These are phyloP conservation scores for Manis crassicaudata DNA, from an alignment of 2,797 vertebrate species.

Conservation along the genomic window DNA sequence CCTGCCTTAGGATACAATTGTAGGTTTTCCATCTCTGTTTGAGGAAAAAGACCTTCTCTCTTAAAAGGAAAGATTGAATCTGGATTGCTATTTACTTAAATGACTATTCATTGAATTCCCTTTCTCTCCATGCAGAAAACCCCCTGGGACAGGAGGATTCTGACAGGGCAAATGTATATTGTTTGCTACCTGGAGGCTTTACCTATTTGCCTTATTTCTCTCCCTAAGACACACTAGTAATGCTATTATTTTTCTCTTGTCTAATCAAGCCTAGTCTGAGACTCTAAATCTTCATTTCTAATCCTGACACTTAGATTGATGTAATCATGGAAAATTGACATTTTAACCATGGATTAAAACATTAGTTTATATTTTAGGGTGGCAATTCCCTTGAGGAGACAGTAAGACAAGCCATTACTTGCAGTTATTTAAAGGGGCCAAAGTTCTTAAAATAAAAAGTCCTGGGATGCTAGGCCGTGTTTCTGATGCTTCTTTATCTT, in stretches of 20 bases:
- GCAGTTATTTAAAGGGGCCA: neutral
- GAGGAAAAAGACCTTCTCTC: neutral
- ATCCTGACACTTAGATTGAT: constrained; percentile 6
- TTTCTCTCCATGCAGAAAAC: neutral
- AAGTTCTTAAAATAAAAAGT: constrained; percentile 50
- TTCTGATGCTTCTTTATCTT: neutral
- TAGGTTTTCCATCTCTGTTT: neutral
- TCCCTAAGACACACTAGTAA: neutral
- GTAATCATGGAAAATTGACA: neutral
- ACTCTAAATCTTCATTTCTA: constrained; percentile 55
- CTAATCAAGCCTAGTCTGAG: neutral
- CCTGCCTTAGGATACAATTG: neutral
- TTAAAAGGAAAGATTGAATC: constrained; percentile 25
- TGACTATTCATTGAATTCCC: neutral
- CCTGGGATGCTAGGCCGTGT: neutral
- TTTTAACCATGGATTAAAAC: neutral
- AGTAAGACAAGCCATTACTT: neutral
- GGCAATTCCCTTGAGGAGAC: neutral
- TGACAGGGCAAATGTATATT: neutral
- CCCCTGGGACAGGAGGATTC: neutral
- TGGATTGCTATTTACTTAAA: neutral
- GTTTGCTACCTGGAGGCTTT: neutral
- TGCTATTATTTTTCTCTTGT: constrained; percentile 23
- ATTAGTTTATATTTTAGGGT: neutral
- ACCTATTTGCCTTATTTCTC: constrained; percentile 52